Evolutionary conservation across 2,888 invertebrate genomes (phyloP), one percentile per base, ranked within the genome.

Genomic region (Muschampia plurimacula): DNA sequence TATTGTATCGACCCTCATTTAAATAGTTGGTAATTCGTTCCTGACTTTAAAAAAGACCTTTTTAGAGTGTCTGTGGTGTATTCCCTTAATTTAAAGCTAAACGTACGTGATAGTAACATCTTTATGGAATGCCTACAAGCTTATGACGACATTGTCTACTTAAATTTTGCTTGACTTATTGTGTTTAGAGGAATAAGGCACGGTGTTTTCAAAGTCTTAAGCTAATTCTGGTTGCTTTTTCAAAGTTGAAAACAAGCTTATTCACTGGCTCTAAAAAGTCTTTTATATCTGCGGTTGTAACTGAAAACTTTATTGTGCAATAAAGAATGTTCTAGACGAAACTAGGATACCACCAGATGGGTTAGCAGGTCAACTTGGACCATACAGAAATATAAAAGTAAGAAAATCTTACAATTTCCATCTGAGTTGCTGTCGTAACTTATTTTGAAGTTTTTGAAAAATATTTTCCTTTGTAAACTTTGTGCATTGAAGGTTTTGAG

Each of bases 221-320:
- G 41, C 41, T 49, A 49, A 49, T 13, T 49, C 49, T n/a, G 49
- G 13, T 41, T 22, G 15, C 49, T 41, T 36, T 15, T 55, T 13
- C 22, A 39, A 67, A 22, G 32, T 59, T 28, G 41, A 68, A 10
- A 68, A 46, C 60, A 32, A 22, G 46, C 62, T 39, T 22, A 69
- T 69, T 69, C 69, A 22, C 15, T 62, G 36, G 36, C 46, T 49
- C 39, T 69, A 36, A 62, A 69, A 62, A 69, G 62, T 49, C 44
- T 32, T 62, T 69, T 62, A 69, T 69, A 69, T 69, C 68, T 69
- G 68, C 60, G 49, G 59, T 69, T 69, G 68, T 62, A 69, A 62
- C 60, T 59, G 39, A 22, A 39, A 67, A 41, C 32, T 32, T 60
- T 46, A 8, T 22, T 59, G 39, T 8, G 57, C 57, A 57, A 57